A percentile compares a stretch with the other conserved stretches of the same genome.
phyloP scores from a whole-genome alignment of 2,113 vertebrate genomes.

The Nesoenas mayeri region DNA sequence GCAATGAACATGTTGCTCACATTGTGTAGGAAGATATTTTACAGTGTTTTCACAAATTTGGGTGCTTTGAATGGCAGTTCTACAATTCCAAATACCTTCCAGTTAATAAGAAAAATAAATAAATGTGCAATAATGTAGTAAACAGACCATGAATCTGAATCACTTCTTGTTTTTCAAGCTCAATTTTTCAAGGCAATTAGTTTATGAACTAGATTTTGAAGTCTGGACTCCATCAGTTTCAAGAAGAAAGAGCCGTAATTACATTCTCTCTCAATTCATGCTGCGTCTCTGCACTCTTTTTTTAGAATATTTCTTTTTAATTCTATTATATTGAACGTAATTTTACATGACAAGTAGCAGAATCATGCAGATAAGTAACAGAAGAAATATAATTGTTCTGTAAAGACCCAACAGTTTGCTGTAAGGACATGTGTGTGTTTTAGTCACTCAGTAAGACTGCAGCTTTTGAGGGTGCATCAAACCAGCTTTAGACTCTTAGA shows the following conservation, averaged over 20 bases:
- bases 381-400: neutral
- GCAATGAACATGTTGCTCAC: neutral
- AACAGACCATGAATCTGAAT: constrained; percentile 47
- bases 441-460: neutral
- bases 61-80: constrained; percentile 1
- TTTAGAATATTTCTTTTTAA: constrained; percentile 53
- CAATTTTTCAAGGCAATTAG: constrained; percentile 52
- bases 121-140: neutral
- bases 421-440: neutral
- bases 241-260: constrained; percentile 54
- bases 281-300: constrained; percentile 36
- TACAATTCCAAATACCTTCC: neutral
- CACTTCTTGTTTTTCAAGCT: constrained; percentile 29
- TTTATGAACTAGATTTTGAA: constrained; percentile 50
- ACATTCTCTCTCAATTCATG: constrained; percentile 54
- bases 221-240: constrained; percentile 65
- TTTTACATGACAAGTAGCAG: constrained; percentile 54
- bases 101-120: constrained; percentile 41
- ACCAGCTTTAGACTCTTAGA: neutral
- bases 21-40: neutral
- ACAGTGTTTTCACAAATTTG: neutral
- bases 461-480: neutral
- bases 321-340: constrained; percentile 54
- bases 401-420: neutral
- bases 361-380: constrained; percentile 10